A percentile compares a stretch with the other conserved stretches of the same genome.
These are phyloP conservation scores for Gallinago paraguaiae DNA, from an alignment of 2,113 vertebrate genomes.

Conservation along the genomic window DNA sequence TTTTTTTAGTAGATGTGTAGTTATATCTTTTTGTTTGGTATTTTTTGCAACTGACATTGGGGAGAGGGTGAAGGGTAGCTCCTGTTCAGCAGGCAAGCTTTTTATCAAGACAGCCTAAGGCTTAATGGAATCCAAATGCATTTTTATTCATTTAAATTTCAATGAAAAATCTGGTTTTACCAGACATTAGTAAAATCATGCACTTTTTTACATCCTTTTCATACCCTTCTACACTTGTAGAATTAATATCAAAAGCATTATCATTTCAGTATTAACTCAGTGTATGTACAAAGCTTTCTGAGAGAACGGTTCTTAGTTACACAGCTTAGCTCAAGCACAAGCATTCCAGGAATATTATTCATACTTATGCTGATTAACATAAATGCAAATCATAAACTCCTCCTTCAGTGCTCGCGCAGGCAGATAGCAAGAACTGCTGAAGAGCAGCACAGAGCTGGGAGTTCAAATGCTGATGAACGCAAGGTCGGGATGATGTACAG, in stretches of 20 bases:
- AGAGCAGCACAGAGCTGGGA: background rate
- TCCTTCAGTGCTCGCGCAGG: background rate
- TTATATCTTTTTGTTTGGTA: background rate
- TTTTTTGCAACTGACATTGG: background rate
- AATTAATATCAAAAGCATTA: constrained; percentile 33
- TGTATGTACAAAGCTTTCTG: constrained; percentile 22
- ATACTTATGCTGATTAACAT: constrained; percentile 62
- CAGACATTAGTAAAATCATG: background rate
- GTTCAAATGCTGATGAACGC: background rate
- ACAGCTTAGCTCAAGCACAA: constrained; percentile 46
- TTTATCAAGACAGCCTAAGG: background rate
- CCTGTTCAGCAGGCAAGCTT: background rate
- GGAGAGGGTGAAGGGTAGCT: background rate
- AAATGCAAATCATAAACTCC: constrained; percentile 61
- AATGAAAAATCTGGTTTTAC: constrained; percentile 13
- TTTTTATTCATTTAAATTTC: constrained; percentile 51
- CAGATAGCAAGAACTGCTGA: constrained; percentile 5
- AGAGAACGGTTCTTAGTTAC: constrained; percentile 16
- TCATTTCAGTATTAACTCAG: constrained; percentile 40
- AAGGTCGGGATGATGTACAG: background rate
- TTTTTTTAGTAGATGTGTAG: background rate
- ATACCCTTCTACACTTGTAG: background rate
- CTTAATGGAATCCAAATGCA: background rate
- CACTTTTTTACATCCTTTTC: constrained; percentile 36
- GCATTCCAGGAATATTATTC: constrained; percentile 67